These are phyloP conservation scores for Oasisia sp. DNA, from an alignment of 2,888 invertebrate species.

Conservation along the genomic window DNA sequence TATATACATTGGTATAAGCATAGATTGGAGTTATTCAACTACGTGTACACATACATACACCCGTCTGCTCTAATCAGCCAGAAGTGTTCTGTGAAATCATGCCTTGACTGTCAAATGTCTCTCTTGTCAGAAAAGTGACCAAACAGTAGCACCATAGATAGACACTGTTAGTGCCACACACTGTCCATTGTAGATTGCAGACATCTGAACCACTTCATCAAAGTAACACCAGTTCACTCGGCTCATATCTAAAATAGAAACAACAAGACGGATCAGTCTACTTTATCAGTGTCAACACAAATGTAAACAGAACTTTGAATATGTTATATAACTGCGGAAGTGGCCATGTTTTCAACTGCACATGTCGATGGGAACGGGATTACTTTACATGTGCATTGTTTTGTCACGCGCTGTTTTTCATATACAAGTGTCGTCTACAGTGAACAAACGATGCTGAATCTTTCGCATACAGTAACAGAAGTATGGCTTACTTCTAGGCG, in stretches of 20 bases:
- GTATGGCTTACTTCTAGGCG: not conserved
- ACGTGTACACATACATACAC: not conserved
- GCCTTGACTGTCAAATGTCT: no score
- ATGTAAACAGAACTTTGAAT: not conserved
- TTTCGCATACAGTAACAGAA: not conserved
- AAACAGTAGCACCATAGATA: no score
- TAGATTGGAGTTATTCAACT: not conserved
- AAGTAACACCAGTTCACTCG: not conserved
- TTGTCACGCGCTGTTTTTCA: no score
- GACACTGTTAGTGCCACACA: no score
- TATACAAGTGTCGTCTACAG: no score
- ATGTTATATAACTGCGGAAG: not conserved
- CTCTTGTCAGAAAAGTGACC: no score
- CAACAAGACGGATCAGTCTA: not conserved
- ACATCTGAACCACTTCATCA: not conserved
- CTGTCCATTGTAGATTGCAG: no score
- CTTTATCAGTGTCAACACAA: not conserved
- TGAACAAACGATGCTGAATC: not conserved
- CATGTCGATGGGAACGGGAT: not conserved
- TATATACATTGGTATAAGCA: not conserved
- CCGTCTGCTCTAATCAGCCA: not conserved
- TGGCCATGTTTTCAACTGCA: not conserved
- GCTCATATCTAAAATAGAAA: not conserved
- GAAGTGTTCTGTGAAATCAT: no score
- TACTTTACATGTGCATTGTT: not conserved